Base-by-base conservation (phyloP, 2,797 vertebrate genomes). In the Philypnodon macrostomus region DNA sequence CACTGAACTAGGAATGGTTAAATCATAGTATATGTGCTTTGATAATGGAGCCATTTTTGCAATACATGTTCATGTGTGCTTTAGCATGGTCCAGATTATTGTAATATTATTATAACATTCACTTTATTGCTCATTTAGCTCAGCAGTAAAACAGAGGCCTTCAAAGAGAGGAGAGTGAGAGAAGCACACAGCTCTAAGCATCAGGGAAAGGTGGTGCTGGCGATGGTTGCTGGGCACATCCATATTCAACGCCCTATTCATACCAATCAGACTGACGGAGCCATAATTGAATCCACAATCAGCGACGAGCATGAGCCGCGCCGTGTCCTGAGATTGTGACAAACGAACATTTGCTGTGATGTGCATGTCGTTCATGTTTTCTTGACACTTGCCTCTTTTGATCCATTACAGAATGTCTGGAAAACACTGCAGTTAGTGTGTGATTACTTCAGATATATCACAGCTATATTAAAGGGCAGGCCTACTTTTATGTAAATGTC, bases 201-300 rank as follows among this genome's bases (percentile, higher is more conserved):
- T 54, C 48, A 31, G 16, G 62, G 23, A 45, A 39, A 4, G 38
- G 12, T 33, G 54, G 35, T 21, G 26, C 32, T 7, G 57, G 16
- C 5, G 51, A 17, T 12, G 1, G 7, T 21, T 10, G 11, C 26
- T 13, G 23, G 41, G 42, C 18, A 56, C 58, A 85, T 85, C 61
- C 78, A 84, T 84, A 86, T 87, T 86, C 79, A 85, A 72, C 63
- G 70, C 45, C 55, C 55, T 8, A 63, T 38, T 39, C 55, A 64
- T 68, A 83, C 72, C 67, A 80, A 81, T 85, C 77, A 83, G 75
- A 64, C 73, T 38, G 77, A 72, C 70, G 69, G 67, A 63, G 61
- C 60, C 67, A 44, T 80, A 79, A 83, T 83, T 83, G 73, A 80
- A 69, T 79, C 75, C 79, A 80, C 81, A 86, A 85, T 83, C 84